Evolutionary conservation across 2,888 invertebrate species (phyloP), one percentile per base, ranked within the genome.

Genomic region (Phrixothrix hirtus): DNA sequence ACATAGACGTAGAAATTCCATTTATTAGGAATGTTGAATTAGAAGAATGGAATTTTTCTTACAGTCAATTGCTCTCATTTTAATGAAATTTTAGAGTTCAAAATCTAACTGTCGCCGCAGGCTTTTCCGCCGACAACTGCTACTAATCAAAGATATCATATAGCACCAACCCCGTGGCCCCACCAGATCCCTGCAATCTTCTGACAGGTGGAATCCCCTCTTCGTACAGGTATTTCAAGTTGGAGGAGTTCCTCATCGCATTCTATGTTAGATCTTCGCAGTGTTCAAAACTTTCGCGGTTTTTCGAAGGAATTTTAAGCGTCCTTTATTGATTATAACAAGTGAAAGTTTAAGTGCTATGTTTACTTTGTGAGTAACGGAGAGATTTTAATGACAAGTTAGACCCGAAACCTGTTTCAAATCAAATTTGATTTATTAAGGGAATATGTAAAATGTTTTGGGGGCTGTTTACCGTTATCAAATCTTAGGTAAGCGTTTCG

Each of bases 191-290:
- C 46, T 36, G 47, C 50, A 42, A 55, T 55, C 51, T 51, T 55
- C 55, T 55, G 47, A 51, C 55, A 55, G 55, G 55, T 55, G 55
- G 55, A 55, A 51, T 55, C 55, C 55, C 55, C 55, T 51, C 55
- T 55, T 55, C 29, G 43, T 51, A 35, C 43, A 55, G 49, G 48
- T 54, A 54, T 48, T 46, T 54, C 49, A 44, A 54, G 30, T 54
- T 49, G 54, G 49, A 54, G 54, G 54, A 54, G 54, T 54, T 49
- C 36, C 54, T 48, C 49, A 44, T 47, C 55, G 51, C 55, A 55
- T 55, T 55, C 43, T 34, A 47, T 44, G 51, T 47, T 47, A 37
- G 55, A 51, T 51, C 55, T 47, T 43, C 42, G 46, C 47, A 16
- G 50, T 38, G 55, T 49, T 43, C 38, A 49, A 54, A 31, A 44